These are phyloP conservation scores for Triplophysa tibetana DNA, from an alignment of 2,113 vertebrate genomes.

Conservation along the genomic window DNA sequence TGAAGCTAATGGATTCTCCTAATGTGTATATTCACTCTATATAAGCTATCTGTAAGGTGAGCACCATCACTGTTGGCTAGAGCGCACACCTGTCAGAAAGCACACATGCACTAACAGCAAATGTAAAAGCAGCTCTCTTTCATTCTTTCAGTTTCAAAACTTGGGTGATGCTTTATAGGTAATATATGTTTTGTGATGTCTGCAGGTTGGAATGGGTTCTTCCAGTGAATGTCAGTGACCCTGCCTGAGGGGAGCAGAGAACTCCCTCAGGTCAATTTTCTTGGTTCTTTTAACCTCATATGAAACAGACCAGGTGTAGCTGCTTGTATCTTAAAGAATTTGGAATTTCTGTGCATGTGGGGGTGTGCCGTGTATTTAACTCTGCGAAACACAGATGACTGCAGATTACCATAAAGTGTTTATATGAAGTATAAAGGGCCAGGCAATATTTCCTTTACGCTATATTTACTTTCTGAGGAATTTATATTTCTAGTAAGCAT, in stretches of 20 bases:
- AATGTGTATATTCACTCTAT: slow-evolving; percentile 9
- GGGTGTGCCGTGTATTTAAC: too few relatives aligned
- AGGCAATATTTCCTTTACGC: too few relatives aligned
- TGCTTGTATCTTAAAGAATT: not conserved
- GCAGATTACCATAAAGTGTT: too few relatives aligned
- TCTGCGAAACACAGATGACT: too few relatives aligned
- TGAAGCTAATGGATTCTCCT: slow-evolving; percentile 44
- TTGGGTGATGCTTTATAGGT: not conserved
- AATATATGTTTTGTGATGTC: not conserved
- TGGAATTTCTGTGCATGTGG: not conserved
- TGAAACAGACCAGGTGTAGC: slow-evolving; percentile 6
- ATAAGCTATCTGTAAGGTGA: slow-evolving; percentile 23
- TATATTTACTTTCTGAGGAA: too few relatives aligned
- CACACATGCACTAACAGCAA: slow-evolving; percentile 1
- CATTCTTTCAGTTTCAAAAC: not conserved
- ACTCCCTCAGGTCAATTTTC: not conserved
- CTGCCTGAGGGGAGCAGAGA: slow-evolving; percentile 3
- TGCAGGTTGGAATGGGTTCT: not conserved
- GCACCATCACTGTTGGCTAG: not conserved
- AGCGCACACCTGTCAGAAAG: slow-evolving; percentile 37
- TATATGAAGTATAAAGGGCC: too few relatives aligned
- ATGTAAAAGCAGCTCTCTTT: not conserved
- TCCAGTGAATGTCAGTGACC: slow-evolving; percentile 2
- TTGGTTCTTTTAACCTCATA: not conserved
- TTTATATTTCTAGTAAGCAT: too few relatives aligned